Evolutionary conservation across 1,140 invertebrate species (phyloP), one percentile per base, ranked within the genome.

Genomic region (Stenopsyche tienmushanensis): DNA sequence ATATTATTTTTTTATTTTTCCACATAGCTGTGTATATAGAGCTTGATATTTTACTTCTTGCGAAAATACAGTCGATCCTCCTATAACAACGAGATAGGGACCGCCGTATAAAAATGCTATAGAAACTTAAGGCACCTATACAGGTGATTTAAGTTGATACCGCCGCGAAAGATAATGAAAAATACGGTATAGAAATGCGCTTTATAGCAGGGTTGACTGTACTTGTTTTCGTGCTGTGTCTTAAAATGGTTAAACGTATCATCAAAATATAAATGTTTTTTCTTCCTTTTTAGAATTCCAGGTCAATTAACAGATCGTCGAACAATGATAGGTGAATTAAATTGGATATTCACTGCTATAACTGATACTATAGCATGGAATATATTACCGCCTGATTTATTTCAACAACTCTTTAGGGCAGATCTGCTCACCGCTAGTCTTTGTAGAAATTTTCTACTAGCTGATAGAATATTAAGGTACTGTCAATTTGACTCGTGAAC

Each of bases 301-400:
- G 97, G 97, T 5, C 89, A 92, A 75, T 84, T 98, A 58, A 95
- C 90, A 71, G 97, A 99, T 82, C 84, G 97, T 29, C 85, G 95
- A 72, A 98, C 97, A 23, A 96, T 99, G 91, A 84, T 99, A 63
- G 97, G 97, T 57, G 97, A 99, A 83, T 82, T 99, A 42, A 99
- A 99, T 83, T 99, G 97, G 97, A 98, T 99, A 75, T 99, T 99
- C 80, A 99, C 97, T 29, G 97, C 97, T 5, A 98, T 99, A 58
- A 99, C 97, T 1, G 97, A 99, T 77, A 99, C 97, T n/a, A 99
- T 99, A 75, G 97, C 97, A 0, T 99, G 97, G 97, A 98, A 98
- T 75, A 93, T 90, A 42, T 82, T 99, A 64, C 93, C 95, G 13
- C 70, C 82, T 82, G 95, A 97, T 73, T 82, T 96, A 66, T 99